Evolutionary conservation across 2,888 invertebrate genomes (phyloP), one percentile per base, ranked within the genome.

Genomic region (Acanthosepion pharaonis): DNA sequence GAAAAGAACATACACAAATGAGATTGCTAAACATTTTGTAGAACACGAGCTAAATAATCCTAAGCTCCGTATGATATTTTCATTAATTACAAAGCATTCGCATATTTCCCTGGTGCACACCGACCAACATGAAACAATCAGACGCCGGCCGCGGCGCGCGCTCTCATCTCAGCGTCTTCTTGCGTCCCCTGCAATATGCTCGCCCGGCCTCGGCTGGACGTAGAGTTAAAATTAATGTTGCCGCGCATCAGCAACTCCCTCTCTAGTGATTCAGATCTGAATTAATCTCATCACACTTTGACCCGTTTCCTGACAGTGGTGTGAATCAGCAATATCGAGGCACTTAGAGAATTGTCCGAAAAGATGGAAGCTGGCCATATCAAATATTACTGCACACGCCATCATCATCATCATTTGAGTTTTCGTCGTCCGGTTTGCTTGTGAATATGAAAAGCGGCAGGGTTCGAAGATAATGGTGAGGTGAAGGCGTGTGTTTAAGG

Each of bases 51-150:
- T 78, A 78, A 78, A 78, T 78, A 78, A 78, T 78, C 78, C 78
- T 78, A 78, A 78, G n/a, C 78, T 78, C 78, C 78, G 78, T 78
- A 78, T 78, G n/a, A 78, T 78, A 33, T 78, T 78, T 78, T 78
- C 78, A 78, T 78, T 78, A 78, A 78, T 78, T 78, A 78, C 78
- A 78, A 78, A 78, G 78, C 78, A 78, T 78, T 78, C 78, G 78
- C 78, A 78, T 78, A 78, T 78, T 78, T 78, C 78, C 78, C 78
- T 78, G 78, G 78, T 78, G 78, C 78, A n/a, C 78, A n/a, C 78
- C 78, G 78, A 9, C 78, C 78, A 78, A 78, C 78, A 78, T 78
- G 78, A 78, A 78, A 78, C 78, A 78, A 78, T 78, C 78, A 78
- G 78, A 28, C 78, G 78, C 78, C 78, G 28, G 78, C 78, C n/a